Conservation (phyloP, 2,113 vertebrate species). For the Pantherophis guttatus region DNA sequence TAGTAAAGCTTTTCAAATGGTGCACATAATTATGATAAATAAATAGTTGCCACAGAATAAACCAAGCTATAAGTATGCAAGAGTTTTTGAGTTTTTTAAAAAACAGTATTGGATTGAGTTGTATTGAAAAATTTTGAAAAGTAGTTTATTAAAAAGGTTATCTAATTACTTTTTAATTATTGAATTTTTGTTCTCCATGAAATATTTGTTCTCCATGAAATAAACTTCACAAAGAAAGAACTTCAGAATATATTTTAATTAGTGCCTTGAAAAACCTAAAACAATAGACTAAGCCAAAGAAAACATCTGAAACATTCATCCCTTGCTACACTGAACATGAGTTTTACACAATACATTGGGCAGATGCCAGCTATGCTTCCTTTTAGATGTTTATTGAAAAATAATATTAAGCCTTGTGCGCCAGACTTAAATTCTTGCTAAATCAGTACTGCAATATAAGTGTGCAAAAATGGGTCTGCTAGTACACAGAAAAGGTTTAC, state of each 20-base stretch:
- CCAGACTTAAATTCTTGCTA: background rate
- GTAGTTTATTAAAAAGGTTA: background rate
- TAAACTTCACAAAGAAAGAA: background rate
- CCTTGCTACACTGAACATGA: background rate
- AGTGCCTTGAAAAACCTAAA: background rate
- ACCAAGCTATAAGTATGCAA: background rate
- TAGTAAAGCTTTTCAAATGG: background rate
- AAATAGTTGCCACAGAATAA: background rate
- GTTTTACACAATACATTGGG: background rate
- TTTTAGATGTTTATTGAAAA: constrained; percentile 10
- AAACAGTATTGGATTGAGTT: background rate
- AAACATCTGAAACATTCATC: background rate
- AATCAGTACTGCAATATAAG: background rate
- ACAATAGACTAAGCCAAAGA: background rate
- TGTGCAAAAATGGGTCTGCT: background rate
- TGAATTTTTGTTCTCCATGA: background rate
- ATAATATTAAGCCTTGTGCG: background rate
- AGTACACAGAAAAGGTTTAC: background rate
- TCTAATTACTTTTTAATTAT: background rate
- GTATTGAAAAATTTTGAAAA: background rate
- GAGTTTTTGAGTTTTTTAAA: background rate
- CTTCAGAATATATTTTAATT: background rate
- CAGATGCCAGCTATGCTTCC: background rate
- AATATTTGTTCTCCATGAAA: background rate
- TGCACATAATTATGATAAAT: background rate